Percentiles rank a stretch among this genome's conserved stretches.
phyloP scores from a whole-genome alignment of 2,888 invertebrate genomes.

The Barypeithes pellucidus region DNA sequence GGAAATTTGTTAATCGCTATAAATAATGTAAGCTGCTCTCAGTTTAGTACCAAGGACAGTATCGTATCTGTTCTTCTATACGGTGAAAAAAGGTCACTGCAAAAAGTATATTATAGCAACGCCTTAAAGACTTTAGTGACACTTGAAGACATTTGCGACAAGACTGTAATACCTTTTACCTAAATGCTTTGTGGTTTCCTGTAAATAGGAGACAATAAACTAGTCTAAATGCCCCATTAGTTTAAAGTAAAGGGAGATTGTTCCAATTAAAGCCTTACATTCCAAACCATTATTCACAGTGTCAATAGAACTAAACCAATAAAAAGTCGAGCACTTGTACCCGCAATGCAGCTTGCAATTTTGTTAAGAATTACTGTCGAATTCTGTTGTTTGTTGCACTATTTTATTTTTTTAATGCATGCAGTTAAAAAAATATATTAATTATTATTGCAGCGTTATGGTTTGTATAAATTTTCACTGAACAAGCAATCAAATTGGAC shows the following conservation, averaged over 20 bases:
- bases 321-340: constrained; percentile 20
- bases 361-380: background rate
- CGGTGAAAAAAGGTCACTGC: too few species aligned
- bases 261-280: constrained; percentile 17
- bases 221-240: constrained; percentile 29
- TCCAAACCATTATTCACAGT: constrained; percentile 29
- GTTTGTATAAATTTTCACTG: background rate
- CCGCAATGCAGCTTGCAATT: constrained; percentile 25
- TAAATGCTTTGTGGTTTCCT: constrained; percentile 8
- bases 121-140: background rate
- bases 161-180: constrained; percentile 15
- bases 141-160: constrained; percentile 14
- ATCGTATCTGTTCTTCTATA: too few species aligned
- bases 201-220: constrained; percentile 21
- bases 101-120: background rate
- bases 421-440: background rate
- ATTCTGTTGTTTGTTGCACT: background rate
- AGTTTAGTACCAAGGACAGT: too few species aligned
- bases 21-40: too few species aligned
- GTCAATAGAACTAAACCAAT: constrained; percentile 33
- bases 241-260: constrained; percentile 27
- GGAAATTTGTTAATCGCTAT: too few species aligned
- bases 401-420: constrained; percentile 1
- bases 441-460: background rate
- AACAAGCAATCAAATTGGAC: background rate